Base-by-base conservation (phyloP, 2,113 vertebrate genomes). In the Heloderma charlesbogerti region DNA sequence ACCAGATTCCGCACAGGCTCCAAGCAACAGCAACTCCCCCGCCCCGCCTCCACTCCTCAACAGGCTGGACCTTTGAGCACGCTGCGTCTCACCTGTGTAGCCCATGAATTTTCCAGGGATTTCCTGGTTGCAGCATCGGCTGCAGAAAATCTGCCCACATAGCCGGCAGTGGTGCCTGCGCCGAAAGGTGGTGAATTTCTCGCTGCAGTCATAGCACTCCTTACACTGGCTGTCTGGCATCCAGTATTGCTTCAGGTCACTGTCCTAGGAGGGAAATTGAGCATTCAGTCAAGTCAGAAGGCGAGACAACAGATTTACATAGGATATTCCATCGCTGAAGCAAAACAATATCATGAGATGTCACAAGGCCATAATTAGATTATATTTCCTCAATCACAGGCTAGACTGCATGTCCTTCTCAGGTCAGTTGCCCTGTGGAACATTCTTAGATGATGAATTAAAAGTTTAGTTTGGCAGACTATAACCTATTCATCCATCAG, bases 91-190 rank as follows among this genome's bases (percentile, higher is more conserved):
- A 99, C 99, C 99, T 66, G 99, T 99, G 95, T 99, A 99, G 91
- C 99, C 99, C 99, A 99, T 99, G 97, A 99, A 99, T 96, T 99
- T 99, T 84, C 99, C 99, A 60, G 99, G 99, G 90, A 99, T 99
- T 95, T 99, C 99, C 96, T 99, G 99, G 96, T 99, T 99, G 96
- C 99, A 99, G 96, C 99, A 99, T 94, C 99, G 98, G 95, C 99
- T 99, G 93, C 99, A 99, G 96, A 99, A 99, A 95, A 99, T 99
- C 97, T 99, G 99, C 3, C 99, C 99, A 71, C 99, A 99, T 2
- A 99, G 97, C 1, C 99, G 98, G 95, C 99, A 99, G 92, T 99
- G 99, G 93, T 99, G 99, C 27, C 99, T 98, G 18, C 99, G 98
- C 2, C 99, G 97, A 92, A 99, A 99, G 40, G 99, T 99, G 34